Percentiles rank a stretch among this genome's conserved stretches.
phyloP scores from a whole-genome alignment of 2,113 vertebrate species.

The Odontesthes bonariensis region DNA sequence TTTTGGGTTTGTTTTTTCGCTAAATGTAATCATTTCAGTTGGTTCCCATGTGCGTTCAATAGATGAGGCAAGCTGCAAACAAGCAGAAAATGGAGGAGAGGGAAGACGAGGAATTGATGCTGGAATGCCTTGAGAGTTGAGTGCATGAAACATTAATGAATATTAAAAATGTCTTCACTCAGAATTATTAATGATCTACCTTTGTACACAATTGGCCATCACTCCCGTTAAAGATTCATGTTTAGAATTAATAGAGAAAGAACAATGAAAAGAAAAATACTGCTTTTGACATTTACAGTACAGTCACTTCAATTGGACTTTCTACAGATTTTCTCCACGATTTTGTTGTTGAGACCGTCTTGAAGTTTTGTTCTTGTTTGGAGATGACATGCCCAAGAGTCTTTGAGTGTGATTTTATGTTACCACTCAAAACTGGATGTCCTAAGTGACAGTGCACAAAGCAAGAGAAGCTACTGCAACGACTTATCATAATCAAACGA shows the following conservation, averaged over 20 bases:
- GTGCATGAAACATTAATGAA: slow-evolving; percentile 61
- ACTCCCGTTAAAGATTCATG: slow-evolving; percentile 39
- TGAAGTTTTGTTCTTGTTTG: not conserved
- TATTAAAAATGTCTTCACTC: slow-evolving; percentile 57
- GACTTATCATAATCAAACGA: not conserved
- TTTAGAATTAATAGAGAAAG: slow-evolving; percentile 21
- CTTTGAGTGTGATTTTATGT: not conserved
- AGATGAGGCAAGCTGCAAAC: slow-evolving; percentile 23
- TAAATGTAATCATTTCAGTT: slow-evolving; percentile 26
- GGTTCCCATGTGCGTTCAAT: slow-evolving; percentile 23
- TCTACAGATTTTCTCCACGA: slow-evolving; percentile 1
- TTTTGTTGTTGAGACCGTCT: not conserved
- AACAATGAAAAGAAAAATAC: not conserved
- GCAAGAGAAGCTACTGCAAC: not conserved
- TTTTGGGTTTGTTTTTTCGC: not conserved
- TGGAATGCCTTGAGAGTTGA: slow-evolving; percentile 44
- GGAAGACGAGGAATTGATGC: slow-evolving; percentile 47
- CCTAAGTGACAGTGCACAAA: slow-evolving; percentile 1
- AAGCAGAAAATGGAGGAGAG: slow-evolving; percentile 39
- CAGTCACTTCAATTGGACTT: not conserved
- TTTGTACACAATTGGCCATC: slow-evolving; percentile 43
- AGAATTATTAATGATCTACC: slow-evolving; percentile 63
- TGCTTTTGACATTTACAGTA: not conserved
- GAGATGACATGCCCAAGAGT: not conserved
- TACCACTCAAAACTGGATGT: not conserved